These are phyloP conservation scores for Psilanteris sp. DNA, from an alignment of 1,140 invertebrate genomes.

Conservation along the genomic window DNA sequence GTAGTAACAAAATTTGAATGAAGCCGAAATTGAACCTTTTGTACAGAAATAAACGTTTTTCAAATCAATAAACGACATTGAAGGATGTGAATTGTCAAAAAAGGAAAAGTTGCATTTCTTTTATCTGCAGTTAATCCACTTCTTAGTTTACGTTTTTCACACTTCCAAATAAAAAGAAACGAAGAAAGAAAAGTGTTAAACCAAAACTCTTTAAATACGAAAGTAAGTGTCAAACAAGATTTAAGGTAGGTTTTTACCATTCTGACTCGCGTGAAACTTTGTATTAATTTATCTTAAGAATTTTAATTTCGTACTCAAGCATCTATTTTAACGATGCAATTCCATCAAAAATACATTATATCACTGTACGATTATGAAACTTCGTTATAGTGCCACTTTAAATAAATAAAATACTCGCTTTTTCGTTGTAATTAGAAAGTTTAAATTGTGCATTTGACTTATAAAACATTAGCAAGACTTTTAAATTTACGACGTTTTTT, in stretches of 20 bases:
- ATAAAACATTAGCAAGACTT: constrained; percentile 2
- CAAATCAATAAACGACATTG: constrained; percentile 17
- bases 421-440: constrained; percentile 32
- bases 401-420: not conserved
- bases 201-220: no score
- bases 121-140: constrained; percentile 42
- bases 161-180: constrained; percentile 20
- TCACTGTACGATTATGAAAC: constrained; percentile 17
- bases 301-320: constrained; percentile 8
- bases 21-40: constrained; percentile 14
- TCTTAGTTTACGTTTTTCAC: constrained; percentile 28
- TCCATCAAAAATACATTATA: constrained; percentile 21
- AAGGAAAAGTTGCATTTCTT: constrained; percentile 8
- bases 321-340: constrained; percentile 21
- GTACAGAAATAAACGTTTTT: constrained; percentile 5
- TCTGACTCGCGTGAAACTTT: constrained; percentile 18
- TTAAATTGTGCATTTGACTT: constrained; percentile 22
- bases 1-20: no score
- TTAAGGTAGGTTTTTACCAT: not conserved
- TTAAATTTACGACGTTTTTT: constrained; percentile 5
- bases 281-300: constrained; percentile 16
- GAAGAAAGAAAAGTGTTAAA: constrained; percentile 20
- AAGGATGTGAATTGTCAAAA: constrained; percentile 18
- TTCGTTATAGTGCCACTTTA: constrained; percentile 3
- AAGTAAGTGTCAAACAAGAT: constrained; percentile 1